Base-by-base conservation (phyloP, 2,888 invertebrate species). In the Pheosia tremula region DNA sequence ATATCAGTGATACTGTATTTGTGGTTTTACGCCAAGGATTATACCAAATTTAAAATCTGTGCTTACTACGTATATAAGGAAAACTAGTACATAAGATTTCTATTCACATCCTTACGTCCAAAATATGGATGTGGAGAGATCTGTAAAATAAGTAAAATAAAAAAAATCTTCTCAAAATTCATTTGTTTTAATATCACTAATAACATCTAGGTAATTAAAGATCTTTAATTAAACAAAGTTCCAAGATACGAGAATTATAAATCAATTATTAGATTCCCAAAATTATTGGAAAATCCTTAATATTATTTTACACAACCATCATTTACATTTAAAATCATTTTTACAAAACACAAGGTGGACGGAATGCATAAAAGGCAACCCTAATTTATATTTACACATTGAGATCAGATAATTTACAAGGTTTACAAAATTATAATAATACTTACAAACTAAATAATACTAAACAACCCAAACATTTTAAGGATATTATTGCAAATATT, bases 401-500 rank as follows among this genome's bases (percentile, higher is more conserved):
- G 92, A 93, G 92, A 93, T 93, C 92, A 92, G 87, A 87, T 81
- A 89, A 89, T 90, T 72, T 90, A 91, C 90, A 91, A 86, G 83
- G 77, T 76, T 78, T 77, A 71, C 79, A 74, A 80, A 77, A 78
- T 24, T 24, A 73, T 71, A 73, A 77, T 4, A 52, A 52, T 36
- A 36, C 37, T 36, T 6, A 53, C 53, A 71, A 75, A 64, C 77
- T 81, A 80, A 78, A 75, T 83, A 85, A 84, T 83, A 84, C 83
- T 81, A 82, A 78, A 72, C 54, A 77, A 75, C 69, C 68, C 69
- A 75, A 71, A 75, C 66, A 76, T 63, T 45, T 56, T 63, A 61
- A 67, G 62, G 60, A 68, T 55, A 55, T 43, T 75, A 71, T 77
- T 77, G 73, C 72, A 75, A 71, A 62, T 72, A 70, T 64, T 63